Evolutionary conservation across 2,797 vertebrate species (phyloP).

Genomic region (Eutrigla gurnardus): DNA sequence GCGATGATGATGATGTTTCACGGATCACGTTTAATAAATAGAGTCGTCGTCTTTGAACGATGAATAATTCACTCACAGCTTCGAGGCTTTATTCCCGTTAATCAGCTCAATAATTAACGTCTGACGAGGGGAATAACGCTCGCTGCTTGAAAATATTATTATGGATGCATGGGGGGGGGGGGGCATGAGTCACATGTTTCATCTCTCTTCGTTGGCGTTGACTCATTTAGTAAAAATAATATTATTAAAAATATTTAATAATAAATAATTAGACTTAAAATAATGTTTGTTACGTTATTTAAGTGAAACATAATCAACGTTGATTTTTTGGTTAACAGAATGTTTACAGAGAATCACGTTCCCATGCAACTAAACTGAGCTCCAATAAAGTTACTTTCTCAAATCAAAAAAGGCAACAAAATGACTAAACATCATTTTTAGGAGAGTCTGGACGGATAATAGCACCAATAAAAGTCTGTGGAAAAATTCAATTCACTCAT

Average conservation of each 20-base stretch:
- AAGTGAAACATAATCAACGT: too few species aligned
- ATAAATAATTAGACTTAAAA: too few species aligned
- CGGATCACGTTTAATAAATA: conserved; percentile 39
- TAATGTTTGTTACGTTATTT: too few species aligned
- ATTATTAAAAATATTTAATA: too few species aligned
- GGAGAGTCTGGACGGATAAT: too few species aligned
- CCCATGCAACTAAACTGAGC: neutral
- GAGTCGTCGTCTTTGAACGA: conserved; percentile 14
- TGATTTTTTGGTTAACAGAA: too few species aligned
- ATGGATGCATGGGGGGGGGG: neutral
- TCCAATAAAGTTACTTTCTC: too few species aligned
- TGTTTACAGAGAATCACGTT: neutral
- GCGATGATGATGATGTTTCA: conserved; percentile 5
- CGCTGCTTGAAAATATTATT: conserved; percentile 10
- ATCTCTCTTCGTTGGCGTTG: neutral
- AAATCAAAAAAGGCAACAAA: too few species aligned
- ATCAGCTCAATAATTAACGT: conserved; percentile 48
- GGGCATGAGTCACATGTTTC: neutral
- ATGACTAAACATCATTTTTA: too few species aligned
- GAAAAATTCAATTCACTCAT: too few species aligned
- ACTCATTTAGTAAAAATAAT: neutral
- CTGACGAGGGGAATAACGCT: conserved; percentile 11
- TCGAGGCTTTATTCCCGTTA: conserved; percentile 34
- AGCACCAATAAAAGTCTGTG: too few species aligned
- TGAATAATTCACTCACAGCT: conserved; percentile 41